A percentile compares a stretch with the other conserved stretches of the same genome.
Conservation (phyloP, 2,888 invertebrate species). For the Callosobruchus maculatus region DNA sequence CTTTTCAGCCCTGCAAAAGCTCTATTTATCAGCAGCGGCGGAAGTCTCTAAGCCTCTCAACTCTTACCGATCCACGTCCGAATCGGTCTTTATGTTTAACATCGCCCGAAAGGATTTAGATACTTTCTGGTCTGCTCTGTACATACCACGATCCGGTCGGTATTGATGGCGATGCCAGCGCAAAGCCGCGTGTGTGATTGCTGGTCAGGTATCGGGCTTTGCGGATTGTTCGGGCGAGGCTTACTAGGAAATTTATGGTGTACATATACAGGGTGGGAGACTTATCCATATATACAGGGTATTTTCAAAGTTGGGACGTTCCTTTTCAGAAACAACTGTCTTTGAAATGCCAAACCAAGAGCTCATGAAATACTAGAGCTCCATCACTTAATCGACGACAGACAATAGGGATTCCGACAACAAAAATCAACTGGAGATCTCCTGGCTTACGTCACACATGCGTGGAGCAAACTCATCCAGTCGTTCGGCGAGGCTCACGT, state of each 20-base stretch:
- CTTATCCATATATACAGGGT: no score
- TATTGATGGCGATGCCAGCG: background rate
- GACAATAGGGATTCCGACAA: no score
- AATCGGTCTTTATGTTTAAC: background rate
- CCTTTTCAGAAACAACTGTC: no score
- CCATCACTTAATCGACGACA: no score
- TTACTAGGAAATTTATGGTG: background rate
- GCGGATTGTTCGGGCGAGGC: background rate
- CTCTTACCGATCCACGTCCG: background rate
- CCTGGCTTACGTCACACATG: no score
- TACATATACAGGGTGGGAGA: no score
- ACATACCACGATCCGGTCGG: background rate
- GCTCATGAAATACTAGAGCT: no score
- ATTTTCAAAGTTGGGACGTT: no score
- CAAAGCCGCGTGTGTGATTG: background rate
- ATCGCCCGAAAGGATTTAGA: background rate
- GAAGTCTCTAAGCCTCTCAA: background rate
- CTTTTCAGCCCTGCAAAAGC: background rate
- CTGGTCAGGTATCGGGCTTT: background rate
- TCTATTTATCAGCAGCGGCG: background rate
- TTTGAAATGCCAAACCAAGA: no score
- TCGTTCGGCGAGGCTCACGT: no score
- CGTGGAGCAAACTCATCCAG: no score
- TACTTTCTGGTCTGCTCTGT: background rate
- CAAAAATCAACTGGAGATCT: no score